Evolutionary conservation across 2,797 vertebrate species (phyloP).

Genomic region (Scarus forsteni): DNA sequence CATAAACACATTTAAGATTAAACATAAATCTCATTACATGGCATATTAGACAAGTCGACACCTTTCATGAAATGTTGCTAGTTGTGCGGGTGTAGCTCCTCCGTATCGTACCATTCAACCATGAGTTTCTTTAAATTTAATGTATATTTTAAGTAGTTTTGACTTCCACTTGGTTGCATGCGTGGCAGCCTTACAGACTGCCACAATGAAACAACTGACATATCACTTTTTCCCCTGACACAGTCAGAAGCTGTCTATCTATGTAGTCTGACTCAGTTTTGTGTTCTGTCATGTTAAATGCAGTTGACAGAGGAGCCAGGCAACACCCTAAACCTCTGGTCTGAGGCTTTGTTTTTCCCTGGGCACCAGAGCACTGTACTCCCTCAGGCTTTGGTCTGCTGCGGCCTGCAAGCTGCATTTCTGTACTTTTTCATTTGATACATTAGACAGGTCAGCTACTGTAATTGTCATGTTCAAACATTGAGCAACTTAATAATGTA

Average conservation of each 20-base stretch:
- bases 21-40: neutral
- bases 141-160: slow-evolving; percentile 23
- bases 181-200: slow-evolving; percentile 62
- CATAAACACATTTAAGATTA: too few relatives aligned
- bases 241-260: slow-evolving; percentile 77
- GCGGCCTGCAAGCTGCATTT: slow-evolving; percentile 46
- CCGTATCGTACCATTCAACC: neutral
- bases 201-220: slow-evolving; percentile 72
- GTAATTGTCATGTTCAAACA: slow-evolving; percentile 33
- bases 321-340: slow-evolving; percentile 85
- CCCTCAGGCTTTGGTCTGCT: slow-evolving; percentile 59
- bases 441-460: slow-evolving; percentile 37
- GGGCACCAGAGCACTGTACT: slow-evolving; percentile 63
- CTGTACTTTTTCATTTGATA: slow-evolving; percentile 46
- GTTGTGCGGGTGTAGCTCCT: too few relatives aligned
- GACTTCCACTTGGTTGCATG: slow-evolving; percentile 52
- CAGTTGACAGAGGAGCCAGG: slow-evolving; percentile 81
- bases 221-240: slow-evolving; percentile 79
- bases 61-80: too few relatives aligned
- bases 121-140: slow-evolving; percentile 13
- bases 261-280: slow-evolving; percentile 76
- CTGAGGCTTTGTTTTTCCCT: slow-evolving; percentile 78
- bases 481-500: slow-evolving; percentile 1
- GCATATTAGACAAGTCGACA: neutral
- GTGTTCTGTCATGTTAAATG: slow-evolving; percentile 84